Evolutionary conservation across 1,140 invertebrate species (phyloP).

Genomic region (Aricia agestis): DNA sequence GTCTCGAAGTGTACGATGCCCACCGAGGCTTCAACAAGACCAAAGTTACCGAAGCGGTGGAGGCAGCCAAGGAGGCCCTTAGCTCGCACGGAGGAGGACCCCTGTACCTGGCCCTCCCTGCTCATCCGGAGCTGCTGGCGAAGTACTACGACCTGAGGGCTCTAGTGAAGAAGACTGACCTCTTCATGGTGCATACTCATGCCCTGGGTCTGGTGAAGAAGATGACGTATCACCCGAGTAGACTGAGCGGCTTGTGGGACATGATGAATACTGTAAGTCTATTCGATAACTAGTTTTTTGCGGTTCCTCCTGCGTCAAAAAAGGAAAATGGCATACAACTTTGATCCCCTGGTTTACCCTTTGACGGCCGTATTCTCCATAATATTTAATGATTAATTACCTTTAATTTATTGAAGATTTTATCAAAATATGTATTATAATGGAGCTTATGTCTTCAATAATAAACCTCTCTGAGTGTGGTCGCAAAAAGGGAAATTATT

Average conservation of each 20-base stretch:
- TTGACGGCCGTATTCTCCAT: no score
- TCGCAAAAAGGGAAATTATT: no score
- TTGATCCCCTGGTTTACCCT: no score
- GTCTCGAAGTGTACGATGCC: constrained; percentile 79
- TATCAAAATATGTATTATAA: no score
- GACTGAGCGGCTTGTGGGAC: constrained; percentile 86
- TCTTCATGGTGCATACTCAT: constrained; percentile 83
- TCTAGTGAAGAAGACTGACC: constrained; percentile 75
- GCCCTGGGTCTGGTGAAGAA: constrained; percentile 81
- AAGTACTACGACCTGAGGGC: constrained; percentile 83
- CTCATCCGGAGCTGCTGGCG: constrained; percentile 79
- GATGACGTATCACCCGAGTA: constrained; percentile 84
- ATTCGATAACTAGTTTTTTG: background rate
- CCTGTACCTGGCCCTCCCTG: constrained; percentile 78
- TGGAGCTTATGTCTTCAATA: no score
- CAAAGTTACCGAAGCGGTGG: constrained; percentile 77
- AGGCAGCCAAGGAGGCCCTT: constrained; percentile 76
- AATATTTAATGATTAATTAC: no score
- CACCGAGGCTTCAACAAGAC: constrained; percentile 77
- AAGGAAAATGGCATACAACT: no score
- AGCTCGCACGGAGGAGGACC: constrained; percentile 77
- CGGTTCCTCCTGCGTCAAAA: no score
- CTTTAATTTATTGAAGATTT: no score
- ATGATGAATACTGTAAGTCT: constrained; percentile 84
- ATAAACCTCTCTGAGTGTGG: no score